Evolutionary conservation across 1,140 invertebrate genomes (phyloP), one percentile per base, ranked within the genome.

Genomic region (Brachionus koreanus): DNA sequence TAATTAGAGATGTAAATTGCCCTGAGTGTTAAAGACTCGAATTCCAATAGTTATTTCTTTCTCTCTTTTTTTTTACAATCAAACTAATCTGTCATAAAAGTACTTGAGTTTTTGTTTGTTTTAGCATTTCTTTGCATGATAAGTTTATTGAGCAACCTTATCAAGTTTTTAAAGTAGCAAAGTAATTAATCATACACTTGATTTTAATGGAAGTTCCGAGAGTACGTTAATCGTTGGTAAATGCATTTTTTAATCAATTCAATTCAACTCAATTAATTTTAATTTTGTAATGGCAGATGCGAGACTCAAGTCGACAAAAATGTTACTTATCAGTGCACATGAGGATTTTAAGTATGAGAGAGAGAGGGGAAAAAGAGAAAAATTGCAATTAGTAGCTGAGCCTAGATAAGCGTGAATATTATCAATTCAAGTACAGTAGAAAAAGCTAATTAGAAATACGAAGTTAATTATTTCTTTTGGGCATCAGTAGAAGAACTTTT

Each of bases 401-500:
- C 35, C 65, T 19, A 42, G 65, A 69, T 69, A 69, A 69, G 65
- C 65, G 35, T 69, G 65, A 69, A 69, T 10, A 69, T 16, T 69
- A 69, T 69, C 65, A 69, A 19, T 69, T 69, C 65, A 69, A 69
- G 65, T 69, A 23, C 5, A 69, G 65, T 39, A 4, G 9, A 65
- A 33, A 25, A 65, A 37, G 33, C 63, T 65, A 65, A 65, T 69
- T 69, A 69, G 65, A 69, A 69, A 69, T 69, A n/a, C 37, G 65
- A 69, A 69, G 65, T 69, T 69, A 23, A 69, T 69, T 69, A 69
- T 69, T 69, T 69, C 65, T 69, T 69, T 69, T 69, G 65, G 65
- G 65, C 37, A 69, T 65, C 25, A 65, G 9, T 39, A 69, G 37
- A 69, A 69, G 29, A 29, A 29, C 29, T 29, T 29, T 33, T 69